phyloP scores from a whole-genome alignment of 2,797 vertebrate genomes.

The Lagothrix lagotricha region DNA sequence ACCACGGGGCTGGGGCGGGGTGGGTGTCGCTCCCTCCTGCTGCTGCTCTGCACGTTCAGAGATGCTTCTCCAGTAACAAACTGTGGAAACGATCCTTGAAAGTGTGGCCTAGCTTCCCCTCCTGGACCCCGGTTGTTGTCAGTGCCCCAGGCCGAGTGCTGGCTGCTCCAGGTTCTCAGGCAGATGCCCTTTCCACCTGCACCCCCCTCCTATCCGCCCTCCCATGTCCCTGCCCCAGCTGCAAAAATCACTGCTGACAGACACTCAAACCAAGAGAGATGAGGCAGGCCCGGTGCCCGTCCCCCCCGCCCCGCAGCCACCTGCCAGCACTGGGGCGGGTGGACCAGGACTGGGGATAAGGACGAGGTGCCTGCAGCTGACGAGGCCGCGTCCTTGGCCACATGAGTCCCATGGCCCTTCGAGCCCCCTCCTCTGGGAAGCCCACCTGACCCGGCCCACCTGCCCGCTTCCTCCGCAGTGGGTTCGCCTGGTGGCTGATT shows the following conservation, averaged over 20 bases:
- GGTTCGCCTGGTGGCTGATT: too few relatives aligned
- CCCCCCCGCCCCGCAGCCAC: background rate
- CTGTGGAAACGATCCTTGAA: background rate
- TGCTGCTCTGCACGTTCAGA: background rate
- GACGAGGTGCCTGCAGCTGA: fast-evolving
- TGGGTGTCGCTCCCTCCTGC: background rate
- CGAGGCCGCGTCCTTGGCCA: fast-evolving
- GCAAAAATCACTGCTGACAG: background rate
- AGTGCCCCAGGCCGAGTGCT: fast-evolving
- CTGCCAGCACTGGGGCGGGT: fast-evolving
- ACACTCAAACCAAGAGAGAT: fast-evolving
- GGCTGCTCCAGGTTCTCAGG: background rate
- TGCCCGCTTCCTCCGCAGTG: fast-evolving
- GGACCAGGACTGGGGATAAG: background rate
- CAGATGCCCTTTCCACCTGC: constrained; percentile 41
- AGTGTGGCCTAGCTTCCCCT: fast-evolving
- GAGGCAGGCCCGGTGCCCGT: fast-evolving
- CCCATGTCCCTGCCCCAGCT: background rate
- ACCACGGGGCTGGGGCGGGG: background rate
- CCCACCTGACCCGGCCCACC: background rate
- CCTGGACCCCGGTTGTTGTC: background rate
- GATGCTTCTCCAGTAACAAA: background rate
- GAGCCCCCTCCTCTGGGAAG: background rate
- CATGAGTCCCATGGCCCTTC: too few relatives aligned
- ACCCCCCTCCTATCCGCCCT: background rate